Percentiles rank a stretch among this genome's conserved stretches.
Evolutionary conservation across 2,797 vertebrate species (phyloP).

Genomic region (Halcyon leucocephala): DNA sequence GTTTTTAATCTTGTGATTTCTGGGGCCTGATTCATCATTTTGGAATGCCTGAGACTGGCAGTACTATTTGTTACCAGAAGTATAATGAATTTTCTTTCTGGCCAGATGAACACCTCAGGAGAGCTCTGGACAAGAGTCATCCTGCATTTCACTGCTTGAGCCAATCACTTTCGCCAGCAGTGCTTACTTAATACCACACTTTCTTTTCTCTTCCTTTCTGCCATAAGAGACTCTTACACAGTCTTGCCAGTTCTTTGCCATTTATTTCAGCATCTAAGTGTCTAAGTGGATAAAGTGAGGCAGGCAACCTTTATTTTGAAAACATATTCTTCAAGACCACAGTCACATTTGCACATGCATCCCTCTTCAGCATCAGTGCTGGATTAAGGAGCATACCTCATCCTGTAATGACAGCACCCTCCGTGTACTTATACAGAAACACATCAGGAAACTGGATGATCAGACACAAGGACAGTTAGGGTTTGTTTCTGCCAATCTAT

Average conservation of each 20-base stretch:
- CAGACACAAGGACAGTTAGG: not conserved
- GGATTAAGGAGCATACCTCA: not conserved
- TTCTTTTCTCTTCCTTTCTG: not conserved
- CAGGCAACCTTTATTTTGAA: not conserved
- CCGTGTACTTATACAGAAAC: not conserved
- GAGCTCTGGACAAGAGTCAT: not conserved
- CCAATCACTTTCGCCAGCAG: not conserved
- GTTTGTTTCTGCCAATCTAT: not conserved
- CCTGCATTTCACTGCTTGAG: not conserved
- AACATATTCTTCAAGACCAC: not conserved
- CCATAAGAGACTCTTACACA: not conserved
- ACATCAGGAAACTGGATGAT: accelerated
- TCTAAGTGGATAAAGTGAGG: not conserved
- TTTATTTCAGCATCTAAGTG: not conserved
- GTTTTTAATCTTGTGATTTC: not conserved
- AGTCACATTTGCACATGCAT: not conserved
- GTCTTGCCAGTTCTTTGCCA: not conserved
- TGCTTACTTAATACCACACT: not conserved
- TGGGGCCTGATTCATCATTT: not conserved
- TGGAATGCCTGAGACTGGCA: not conserved
- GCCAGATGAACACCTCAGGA: not conserved
- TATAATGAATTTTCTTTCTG: not conserved
- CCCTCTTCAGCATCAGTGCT: not conserved
- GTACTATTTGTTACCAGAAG: not conserved
- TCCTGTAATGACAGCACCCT: not conserved